phyloP scores from a whole-genome alignment of 2,113 vertebrate genomes.

The Chaetura pelagica region DNA sequence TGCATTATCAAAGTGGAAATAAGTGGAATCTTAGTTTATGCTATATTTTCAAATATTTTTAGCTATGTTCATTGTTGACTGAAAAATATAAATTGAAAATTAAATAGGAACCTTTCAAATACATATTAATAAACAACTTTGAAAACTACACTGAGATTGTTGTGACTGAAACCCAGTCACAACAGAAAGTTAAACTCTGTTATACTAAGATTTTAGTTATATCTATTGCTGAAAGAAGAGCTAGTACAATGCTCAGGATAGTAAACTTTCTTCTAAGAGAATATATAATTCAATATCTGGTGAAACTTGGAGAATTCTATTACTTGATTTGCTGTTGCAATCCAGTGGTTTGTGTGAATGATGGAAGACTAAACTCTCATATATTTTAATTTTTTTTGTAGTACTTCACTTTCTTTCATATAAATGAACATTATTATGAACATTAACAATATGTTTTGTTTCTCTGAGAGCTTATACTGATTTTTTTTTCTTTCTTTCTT shows the following conservation, averaged over 20 bases:
- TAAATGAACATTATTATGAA: neutral
- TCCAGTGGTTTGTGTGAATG: neutral
- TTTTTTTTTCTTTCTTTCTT: neutral
- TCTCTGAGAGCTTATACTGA: neutral
- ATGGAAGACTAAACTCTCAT: neutral
- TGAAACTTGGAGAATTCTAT: neutral
- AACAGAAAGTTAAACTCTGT: neutral
- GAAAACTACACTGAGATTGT: neutral
- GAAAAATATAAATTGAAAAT: neutral
- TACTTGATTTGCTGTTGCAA: neutral
- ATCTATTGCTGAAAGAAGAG: neutral
- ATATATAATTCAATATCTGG: neutral
- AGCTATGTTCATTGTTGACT: neutral
- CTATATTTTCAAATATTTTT: neutral
- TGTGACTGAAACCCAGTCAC: neutral
- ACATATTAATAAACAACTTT: neutral
- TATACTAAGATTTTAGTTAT: neutral
- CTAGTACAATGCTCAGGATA: neutral
- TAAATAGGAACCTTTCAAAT: neutral
- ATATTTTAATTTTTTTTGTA: neutral
- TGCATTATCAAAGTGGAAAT: neutral
- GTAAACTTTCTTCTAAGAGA: neutral
- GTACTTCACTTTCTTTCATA: neutral
- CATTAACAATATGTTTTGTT: neutral
- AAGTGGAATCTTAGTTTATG: neutral